Conservation (phyloP, 2,797 vertebrate genomes). For the Catharus ustulatus region DNA sequence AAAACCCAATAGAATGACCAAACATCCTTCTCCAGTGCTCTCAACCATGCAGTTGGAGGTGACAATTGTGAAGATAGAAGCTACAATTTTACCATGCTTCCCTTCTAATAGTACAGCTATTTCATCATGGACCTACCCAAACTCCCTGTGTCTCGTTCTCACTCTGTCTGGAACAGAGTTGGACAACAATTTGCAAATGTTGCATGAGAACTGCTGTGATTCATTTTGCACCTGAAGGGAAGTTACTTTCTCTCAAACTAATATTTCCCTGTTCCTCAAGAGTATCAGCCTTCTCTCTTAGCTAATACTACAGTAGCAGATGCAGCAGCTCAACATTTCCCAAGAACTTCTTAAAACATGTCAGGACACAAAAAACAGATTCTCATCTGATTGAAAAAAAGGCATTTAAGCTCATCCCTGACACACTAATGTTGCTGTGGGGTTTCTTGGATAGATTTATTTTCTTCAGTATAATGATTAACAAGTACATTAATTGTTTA, state of each 20-base stretch:
- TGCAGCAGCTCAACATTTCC: neutral
- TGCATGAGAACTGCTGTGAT: neutral
- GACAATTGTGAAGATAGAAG: accelerated
- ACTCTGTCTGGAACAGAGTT: neutral
- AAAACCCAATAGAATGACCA: neutral
- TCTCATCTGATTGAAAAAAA: neutral
- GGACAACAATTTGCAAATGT: neutral
- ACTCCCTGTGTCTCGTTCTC: neutral
- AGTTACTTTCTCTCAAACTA: neutral
- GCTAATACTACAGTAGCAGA: neutral
- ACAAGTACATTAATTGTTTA: neutral
- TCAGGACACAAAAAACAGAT: neutral
- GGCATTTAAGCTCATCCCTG: neutral
- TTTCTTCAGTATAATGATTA: neutral
- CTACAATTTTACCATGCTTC: neutral
- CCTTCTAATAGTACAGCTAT: neutral
- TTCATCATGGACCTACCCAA: neutral
- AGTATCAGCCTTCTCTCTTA: neutral
- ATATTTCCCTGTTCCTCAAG: neutral
- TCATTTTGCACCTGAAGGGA: neutral
- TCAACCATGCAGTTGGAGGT: neutral
- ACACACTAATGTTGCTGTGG: neutral
- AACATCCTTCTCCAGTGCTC: neutral
- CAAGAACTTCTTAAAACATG: neutral
- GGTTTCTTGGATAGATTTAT: neutral